phyloP scores from a whole-genome alignment of 2,888 invertebrate genomes.

The Torymus auratus region DNA sequence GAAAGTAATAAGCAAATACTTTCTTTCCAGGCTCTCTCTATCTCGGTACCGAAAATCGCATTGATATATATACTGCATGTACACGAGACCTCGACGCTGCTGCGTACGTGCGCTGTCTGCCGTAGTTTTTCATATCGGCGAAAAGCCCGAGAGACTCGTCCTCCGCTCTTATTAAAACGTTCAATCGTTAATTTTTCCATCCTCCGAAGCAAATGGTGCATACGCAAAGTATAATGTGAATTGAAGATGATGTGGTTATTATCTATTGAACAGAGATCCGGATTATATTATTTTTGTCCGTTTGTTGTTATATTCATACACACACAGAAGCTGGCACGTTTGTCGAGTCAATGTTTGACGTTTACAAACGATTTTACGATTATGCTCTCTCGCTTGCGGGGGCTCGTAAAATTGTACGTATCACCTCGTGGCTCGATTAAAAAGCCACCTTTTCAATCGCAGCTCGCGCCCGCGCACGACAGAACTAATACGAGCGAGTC shows the following conservation, averaged over 20 bases:
- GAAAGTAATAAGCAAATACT: conserved; percentile 55
- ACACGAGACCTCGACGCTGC: no score
- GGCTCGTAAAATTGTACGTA: neutral
- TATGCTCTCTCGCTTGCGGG: neutral
- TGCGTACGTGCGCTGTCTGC: no score
- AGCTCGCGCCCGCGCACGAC: neutral
- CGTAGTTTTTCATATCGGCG: no score
- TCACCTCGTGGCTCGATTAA: neutral
- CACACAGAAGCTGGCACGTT: neutral
- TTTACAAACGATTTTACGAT: neutral
- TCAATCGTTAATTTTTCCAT: no score
- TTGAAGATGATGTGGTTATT: no score
- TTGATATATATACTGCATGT: neutral
- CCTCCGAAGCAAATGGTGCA: no score
- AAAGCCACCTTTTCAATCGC: neutral
- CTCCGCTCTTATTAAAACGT: no score
- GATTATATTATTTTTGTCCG: no score
- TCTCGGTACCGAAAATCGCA: conserved; percentile 22
- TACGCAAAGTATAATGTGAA: no score
- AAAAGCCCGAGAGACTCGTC: no score
- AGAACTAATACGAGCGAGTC: neutral
- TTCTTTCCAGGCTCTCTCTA: conserved; percentile 15
- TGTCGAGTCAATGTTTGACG: conserved; percentile 11
- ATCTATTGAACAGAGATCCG: no score
- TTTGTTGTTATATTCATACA: neutral